Conservation (phyloP, 2,113 vertebrate genomes). For the Cacatua alba region DNA sequence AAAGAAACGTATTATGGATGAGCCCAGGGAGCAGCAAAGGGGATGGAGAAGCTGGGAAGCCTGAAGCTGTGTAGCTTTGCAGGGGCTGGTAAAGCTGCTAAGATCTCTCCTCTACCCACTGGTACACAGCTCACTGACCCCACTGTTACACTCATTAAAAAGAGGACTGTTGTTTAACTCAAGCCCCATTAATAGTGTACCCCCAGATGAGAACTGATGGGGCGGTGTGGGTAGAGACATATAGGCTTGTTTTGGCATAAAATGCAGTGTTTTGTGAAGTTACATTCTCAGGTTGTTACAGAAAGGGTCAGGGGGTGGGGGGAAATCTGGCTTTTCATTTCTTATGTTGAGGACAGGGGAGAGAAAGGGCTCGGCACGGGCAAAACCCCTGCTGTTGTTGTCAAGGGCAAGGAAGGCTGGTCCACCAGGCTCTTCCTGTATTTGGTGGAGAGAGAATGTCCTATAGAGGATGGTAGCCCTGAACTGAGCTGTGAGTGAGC, state of each 20-base stretch:
- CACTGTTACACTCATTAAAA: not conserved
- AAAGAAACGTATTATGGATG: not conserved
- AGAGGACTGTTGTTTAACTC: not conserved
- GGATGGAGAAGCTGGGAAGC: not conserved
- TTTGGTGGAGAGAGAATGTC: not conserved
- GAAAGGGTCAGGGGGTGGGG: not conserved
- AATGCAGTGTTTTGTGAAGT: not conserved
- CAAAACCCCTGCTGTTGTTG: not conserved
- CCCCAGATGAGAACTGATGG: not conserved
- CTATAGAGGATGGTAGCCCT: not conserved
- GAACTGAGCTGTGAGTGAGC: not conserved
- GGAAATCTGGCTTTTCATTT: not conserved
- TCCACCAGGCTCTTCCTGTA: not conserved
- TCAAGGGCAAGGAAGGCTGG: not conserved
- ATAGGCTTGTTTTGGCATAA: not conserved
- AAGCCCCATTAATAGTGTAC: not conserved
- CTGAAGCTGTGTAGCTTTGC: not conserved
- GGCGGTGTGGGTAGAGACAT: fast-evolving
- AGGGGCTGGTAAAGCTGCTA: not conserved
- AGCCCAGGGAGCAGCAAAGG: not conserved
- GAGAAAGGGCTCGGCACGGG: not conserved
- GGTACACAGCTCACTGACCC: not conserved
- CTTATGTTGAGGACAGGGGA: not conserved
- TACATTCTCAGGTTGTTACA: not conserved
- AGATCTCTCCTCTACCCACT: not conserved